Percentiles rank a stretch among this genome's conserved stretches.
Conservation (phyloP, 2,797 vertebrate species). For the Tapera naevia region DNA sequence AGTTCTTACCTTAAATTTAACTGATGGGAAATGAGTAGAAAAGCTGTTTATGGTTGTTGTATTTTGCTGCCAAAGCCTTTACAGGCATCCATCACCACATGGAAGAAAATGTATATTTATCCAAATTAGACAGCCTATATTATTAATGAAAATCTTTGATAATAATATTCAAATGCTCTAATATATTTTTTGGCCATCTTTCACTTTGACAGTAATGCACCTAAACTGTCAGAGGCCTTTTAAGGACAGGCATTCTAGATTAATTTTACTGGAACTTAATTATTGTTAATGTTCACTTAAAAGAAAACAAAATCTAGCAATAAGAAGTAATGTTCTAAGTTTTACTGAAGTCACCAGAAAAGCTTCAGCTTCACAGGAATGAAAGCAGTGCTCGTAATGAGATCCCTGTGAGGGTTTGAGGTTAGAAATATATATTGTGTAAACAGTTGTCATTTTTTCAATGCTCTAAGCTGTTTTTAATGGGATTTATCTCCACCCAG, state of each 20-base stretch:
- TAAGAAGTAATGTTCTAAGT: neutral
- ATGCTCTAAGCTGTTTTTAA: neutral
- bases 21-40: neutral
- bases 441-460: neutral
- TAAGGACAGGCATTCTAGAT: neutral
- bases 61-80: neutral
- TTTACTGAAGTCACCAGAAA: neutral
- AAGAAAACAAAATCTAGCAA: neutral
- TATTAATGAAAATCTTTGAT: neutral
- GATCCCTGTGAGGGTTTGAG: neutral
- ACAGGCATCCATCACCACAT: neutral
- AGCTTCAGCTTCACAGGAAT: neutral
- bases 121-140: neutral
- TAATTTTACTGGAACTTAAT: conserved; percentile 37
- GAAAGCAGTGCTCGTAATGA: neutral
- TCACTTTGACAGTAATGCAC: neutral
- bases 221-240: neutral
- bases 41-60: neutral
- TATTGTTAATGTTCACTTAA: conserved; percentile 29
- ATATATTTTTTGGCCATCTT: neutral
- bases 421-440: neutral
- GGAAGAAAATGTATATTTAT: neutral
- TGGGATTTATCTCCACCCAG: neutral
- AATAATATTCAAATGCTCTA: neutral
- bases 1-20: neutral